phyloP scores from a whole-genome alignment of 1,140 invertebrate species.

The Brachionus asplanchnoidis region DNA sequence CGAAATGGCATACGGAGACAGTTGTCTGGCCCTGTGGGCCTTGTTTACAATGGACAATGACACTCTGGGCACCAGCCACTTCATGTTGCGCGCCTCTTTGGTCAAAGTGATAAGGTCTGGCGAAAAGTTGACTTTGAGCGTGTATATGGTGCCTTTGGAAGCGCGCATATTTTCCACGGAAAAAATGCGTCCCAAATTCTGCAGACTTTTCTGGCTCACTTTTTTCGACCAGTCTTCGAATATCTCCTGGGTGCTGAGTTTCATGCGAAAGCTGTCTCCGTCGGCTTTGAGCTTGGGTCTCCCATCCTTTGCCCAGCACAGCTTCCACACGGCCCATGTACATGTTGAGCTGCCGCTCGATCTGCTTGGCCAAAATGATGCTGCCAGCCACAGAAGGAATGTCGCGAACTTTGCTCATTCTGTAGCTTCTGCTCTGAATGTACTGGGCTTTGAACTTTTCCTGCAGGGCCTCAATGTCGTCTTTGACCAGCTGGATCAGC shows the following conservation, averaged over 20 bases:
- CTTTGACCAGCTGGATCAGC: constrained; percentile 95
- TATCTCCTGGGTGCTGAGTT: constrained; percentile 89
- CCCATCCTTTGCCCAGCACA: constrained; percentile 96
- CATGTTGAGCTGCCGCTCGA: constrained; percentile 92
- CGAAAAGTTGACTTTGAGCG: constrained; percentile 77
- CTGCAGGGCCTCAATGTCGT: constrained; percentile 93
- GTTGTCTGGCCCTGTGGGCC: constrained; percentile 93
- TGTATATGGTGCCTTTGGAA: constrained; percentile 28
- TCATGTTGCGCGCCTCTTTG: constrained; percentile 70
- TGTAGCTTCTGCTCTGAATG: constrained; percentile 75
- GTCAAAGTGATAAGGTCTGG: constrained; percentile 96
- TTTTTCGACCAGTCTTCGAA: constrained; percentile 95
- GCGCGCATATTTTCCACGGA: constrained; percentile 7
- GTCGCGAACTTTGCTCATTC: constrained; percentile 82
- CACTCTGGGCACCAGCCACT: constrained; percentile 67
- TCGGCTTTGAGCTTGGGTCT: constrained; percentile 95
- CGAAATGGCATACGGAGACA: constrained; percentile 97
- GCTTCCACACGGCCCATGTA: constrained; percentile 94
- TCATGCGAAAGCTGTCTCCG: constrained; percentile 90
- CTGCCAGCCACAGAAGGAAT: constrained; percentile 91
- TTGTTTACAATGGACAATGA: constrained; percentile 96
- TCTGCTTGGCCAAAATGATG: constrained; percentile 70
- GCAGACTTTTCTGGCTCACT: constrained; percentile 43
- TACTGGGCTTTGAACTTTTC: constrained; percentile 86
- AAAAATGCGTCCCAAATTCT: constrained; percentile 37